phyloP scores from a whole-genome alignment of 2,888 invertebrate species.

The Ochropacha duplaris region DNA sequence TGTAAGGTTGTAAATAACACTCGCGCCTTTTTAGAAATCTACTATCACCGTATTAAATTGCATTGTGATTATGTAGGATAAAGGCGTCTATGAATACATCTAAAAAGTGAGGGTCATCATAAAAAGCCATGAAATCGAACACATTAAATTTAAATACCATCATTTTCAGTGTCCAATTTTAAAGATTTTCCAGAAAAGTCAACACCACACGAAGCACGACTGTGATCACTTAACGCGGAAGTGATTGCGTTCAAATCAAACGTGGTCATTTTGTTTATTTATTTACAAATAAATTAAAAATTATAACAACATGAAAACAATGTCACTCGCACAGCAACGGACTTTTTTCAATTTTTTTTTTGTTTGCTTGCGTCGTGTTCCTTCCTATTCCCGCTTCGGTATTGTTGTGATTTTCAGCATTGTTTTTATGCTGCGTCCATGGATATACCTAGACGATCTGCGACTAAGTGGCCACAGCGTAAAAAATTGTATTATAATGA shows the following conservation, averaged over 20 bases:
- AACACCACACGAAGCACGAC: constrained; percentile 83
- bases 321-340: constrained; percentile 42
- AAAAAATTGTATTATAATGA: no score
- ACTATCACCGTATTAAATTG: background rate
- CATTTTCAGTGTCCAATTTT: constrained; percentile 89
- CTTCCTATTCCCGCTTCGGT: background rate
- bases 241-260: constrained; percentile 83
- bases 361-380: constrained; percentile 9
- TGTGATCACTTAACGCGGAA: constrained; percentile 70
- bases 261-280: constrained; percentile 61
- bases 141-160: constrained; percentile 83
- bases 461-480: no score
- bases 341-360: constrained; percentile 49
- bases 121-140: constrained; percentile 18
- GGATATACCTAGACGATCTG: no score
- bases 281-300: constrained; percentile 30
- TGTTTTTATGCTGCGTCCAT: no score
- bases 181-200: constrained; percentile 91
- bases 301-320: constrained; percentile 35
- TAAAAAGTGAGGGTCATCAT: background rate
- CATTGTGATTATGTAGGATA: background rate
- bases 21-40: background rate
- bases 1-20: background rate
- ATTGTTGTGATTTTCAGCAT: background rate
- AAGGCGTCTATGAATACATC: background rate